Evolutionary conservation across 2,113 vertebrate genomes (phyloP).

Genomic region (Melanerpes formicivorus): DNA sequence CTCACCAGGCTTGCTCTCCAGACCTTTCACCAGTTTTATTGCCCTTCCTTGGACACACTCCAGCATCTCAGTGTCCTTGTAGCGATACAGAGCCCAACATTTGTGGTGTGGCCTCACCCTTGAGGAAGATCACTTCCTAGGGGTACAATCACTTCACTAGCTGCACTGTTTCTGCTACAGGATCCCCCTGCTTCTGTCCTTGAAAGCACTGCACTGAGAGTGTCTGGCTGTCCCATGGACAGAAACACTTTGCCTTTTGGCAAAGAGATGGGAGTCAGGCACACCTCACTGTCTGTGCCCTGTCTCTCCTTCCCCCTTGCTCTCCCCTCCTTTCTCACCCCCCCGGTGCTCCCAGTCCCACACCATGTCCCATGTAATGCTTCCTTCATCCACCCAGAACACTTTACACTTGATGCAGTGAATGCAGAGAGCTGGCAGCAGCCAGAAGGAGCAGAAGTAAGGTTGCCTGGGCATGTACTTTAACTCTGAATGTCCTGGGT

Average conservation of each 20-base stretch:
- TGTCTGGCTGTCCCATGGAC: neutral
- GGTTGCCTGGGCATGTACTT: constrained; percentile 37
- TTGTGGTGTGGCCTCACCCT: too few species aligned
- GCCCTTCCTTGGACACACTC: too few species aligned
- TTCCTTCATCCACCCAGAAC: neutral
- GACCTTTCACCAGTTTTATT: too few species aligned
- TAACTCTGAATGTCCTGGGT: constrained; percentile 57
- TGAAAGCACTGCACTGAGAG: neutral
- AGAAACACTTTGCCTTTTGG: neutral
- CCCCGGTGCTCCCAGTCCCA: neutral
- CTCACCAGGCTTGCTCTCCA: too few species aligned
- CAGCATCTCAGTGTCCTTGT: too few species aligned
- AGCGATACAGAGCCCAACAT: too few species aligned
- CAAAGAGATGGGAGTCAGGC: neutral
- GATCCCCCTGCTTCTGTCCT: neutral
- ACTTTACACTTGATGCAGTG: neutral
- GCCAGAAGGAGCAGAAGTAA: constrained; percentile 13
- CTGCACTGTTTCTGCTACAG: too few species aligned
- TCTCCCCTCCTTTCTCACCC: neutral
- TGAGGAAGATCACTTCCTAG: too few species aligned
- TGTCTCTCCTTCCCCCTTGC: too few species aligned
- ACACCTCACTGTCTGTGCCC: fast-evolving
- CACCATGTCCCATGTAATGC: neutral
- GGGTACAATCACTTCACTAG: too few species aligned
- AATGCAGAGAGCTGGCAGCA: constrained; percentile 37